A percentile compares a stretch with the other conserved stretches of the same genome.
These are phyloP conservation scores for Arion vulgaris DNA, from an alignment of 1,140 invertebrate genomes.

Conservation along the genomic window DNA sequence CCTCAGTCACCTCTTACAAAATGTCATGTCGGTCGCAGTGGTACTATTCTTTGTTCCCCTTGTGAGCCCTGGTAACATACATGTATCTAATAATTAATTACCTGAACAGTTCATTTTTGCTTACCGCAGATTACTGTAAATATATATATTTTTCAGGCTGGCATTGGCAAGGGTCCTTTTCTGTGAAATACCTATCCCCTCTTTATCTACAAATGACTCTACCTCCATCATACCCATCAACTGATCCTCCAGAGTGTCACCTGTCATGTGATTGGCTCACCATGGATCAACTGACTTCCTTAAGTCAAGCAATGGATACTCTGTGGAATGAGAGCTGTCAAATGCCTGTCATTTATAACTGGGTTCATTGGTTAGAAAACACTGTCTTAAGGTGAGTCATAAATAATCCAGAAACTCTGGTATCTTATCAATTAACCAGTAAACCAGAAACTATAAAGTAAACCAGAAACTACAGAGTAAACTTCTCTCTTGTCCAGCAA, in stretches of 20 bases:
- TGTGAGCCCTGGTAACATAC: no score
- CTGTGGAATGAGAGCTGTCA: constrained; percentile 50
- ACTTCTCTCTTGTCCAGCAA: no score
- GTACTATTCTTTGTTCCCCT: neutral
- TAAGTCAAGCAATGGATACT: constrained; percentile 50
- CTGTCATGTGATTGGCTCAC: constrained; percentile 55
- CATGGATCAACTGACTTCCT: constrained; percentile 39
- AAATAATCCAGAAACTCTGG: no score
- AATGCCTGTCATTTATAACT: constrained; percentile 57
- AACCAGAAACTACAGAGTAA: no score
- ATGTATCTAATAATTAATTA: no score
- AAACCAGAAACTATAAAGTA: no score
- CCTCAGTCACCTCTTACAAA: no score
- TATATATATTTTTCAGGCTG: constrained; percentile 42
- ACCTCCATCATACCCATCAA: constrained; percentile 55
- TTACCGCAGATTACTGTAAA: neutral
- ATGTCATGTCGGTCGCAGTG: neutral
- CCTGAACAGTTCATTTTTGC: no score
- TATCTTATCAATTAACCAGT: no score
- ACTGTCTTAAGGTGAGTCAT: constrained; percentile 49
- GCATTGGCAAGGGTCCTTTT: constrained; percentile 48
- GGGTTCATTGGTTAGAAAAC: constrained; percentile 63
- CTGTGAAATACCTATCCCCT: constrained; percentile 50
- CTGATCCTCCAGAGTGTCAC: constrained; percentile 49
- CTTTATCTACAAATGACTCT: constrained; percentile 51